A percentile compares a stretch with the other conserved stretches of the same genome.
Evolutionary conservation across 2,888 invertebrate genomes (phyloP).

Genomic region (Lepidochrysops patricia): DNA sequence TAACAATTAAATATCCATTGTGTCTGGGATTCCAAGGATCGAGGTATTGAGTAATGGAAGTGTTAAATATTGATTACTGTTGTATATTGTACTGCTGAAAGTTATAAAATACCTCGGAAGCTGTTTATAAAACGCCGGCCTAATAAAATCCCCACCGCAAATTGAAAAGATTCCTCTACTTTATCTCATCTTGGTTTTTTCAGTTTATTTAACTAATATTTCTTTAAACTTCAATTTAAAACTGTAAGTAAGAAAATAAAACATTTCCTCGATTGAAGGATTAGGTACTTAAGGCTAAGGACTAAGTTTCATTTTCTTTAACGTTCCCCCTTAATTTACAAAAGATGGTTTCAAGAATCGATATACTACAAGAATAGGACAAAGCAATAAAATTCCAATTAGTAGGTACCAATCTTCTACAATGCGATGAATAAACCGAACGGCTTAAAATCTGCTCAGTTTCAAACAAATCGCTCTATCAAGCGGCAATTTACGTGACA

Average conservation of each 20-base stretch:
- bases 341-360: no score
- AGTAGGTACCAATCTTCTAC: neutral
- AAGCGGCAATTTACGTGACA: neutral
- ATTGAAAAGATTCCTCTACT: neutral
- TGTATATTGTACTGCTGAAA: neutral
- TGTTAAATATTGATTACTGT: neutral
- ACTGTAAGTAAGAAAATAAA: neutral
- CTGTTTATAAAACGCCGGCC: neutral
- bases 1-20: no score
- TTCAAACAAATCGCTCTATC: neutral
- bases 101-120: neutral
- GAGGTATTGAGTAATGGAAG: no score
- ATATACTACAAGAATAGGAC: no score
- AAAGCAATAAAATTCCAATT: neutral
- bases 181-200: neutral
- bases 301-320: neutral
- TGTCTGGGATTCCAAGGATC: no score
- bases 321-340: neutral
- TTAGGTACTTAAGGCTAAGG: neutral
- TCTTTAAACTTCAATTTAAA: neutral
- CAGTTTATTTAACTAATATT: neutral
- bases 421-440: neutral
- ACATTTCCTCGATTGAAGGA: neutral
- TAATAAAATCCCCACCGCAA: neutral
- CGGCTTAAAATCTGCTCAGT: neutral